These are phyloP conservation scores for Corydoras sp. DNA, from an alignment of 2,113 vertebrate species.

Conservation along the genomic window DNA sequence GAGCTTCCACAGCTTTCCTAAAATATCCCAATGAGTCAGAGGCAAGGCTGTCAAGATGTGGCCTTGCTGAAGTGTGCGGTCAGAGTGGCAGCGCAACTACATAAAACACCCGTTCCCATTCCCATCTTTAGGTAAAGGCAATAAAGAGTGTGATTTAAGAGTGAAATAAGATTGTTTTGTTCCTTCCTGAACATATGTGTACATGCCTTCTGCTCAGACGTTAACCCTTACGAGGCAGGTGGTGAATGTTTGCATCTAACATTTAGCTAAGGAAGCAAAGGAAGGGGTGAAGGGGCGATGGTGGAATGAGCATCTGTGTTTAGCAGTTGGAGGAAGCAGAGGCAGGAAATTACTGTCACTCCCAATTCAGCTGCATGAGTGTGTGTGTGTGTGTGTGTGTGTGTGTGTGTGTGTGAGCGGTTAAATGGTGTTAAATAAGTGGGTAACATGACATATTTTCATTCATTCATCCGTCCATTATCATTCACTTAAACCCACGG, in stretches of 20 bases:
- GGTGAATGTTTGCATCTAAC: constrained; percentile 63
- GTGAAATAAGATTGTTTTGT: too few species aligned
- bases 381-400: constrained; percentile 2
- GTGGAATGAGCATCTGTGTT: constrained; percentile 42
- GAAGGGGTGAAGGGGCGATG: constrained; percentile 23
- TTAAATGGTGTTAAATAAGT: constrained; percentile 38
- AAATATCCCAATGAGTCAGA: constrained; percentile 42
- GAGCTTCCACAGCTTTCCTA: constrained; percentile 23
- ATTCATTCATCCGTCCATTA: too few species aligned
- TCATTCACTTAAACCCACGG: too few species aligned
- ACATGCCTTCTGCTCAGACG: not conserved
- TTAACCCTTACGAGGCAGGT: constrained; percentile 64
- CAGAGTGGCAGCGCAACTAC: constrained; percentile 16
- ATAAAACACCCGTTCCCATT: constrained; percentile 7
- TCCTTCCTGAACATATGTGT: not conserved
- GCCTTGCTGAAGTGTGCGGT: constrained; percentile 21
- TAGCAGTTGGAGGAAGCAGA: constrained; percentile 36
- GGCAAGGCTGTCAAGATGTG: constrained; percentile 25
- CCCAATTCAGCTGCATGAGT: constrained; percentile 27
- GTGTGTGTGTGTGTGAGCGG: not conserved
- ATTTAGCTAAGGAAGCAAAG: constrained; percentile 37
- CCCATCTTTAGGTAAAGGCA: constrained; percentile 22
- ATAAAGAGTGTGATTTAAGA: not conserved
- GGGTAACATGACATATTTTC: not conserved
- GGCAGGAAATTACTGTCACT: constrained; percentile 44